These are phyloP conservation scores for Colletes gigas DNA, from an alignment of 1,140 invertebrate species.

Conservation along the genomic window DNA sequence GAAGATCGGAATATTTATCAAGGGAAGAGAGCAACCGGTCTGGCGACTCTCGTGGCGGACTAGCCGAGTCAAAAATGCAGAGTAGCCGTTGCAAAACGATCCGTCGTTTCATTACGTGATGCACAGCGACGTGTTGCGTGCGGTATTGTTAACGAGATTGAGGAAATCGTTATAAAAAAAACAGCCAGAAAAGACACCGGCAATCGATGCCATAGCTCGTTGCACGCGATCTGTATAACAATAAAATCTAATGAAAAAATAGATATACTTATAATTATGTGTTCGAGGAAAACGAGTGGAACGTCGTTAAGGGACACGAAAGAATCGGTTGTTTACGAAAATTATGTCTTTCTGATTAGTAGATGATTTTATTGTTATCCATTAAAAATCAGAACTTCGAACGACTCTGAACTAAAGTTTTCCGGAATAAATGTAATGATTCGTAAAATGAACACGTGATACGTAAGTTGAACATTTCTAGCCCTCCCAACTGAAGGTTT, in stretches of 20 bases:
- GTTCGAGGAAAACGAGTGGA: not conserved
- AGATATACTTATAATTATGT: not conserved
- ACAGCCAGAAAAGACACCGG: not conserved
- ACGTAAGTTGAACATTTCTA: no score
- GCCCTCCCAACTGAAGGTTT: no score
- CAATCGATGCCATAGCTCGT: slow-evolving; percentile 9
- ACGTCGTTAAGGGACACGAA: not conserved
- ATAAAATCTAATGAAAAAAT: slow-evolving; percentile 15
- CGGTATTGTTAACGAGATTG: slow-evolving; percentile 62
- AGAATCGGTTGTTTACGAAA: no score
- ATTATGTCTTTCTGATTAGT: no score
- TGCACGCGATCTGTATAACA: slow-evolving; percentile 43
- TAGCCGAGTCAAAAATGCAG: slow-evolving; percentile 53
- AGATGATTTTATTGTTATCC: no score
- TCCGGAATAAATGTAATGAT: no score
- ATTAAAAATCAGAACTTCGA: no score
- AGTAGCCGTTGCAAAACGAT: slow-evolving; percentile 20
- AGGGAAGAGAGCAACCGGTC: slow-evolving; percentile 58
- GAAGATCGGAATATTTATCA: slow-evolving; percentile 59
- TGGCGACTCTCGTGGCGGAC: slow-evolving; percentile 41
- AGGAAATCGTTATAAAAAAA: slow-evolving; percentile 52
- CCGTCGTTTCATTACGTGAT: slow-evolving; percentile 49
- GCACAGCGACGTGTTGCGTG: slow-evolving; percentile 51
- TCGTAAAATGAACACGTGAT: no score
- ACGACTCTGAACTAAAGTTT: no score